These are phyloP conservation scores for Salarias fasciatus DNA, from an alignment of 2,797 vertebrate genomes.

Conservation along the genomic window DNA sequence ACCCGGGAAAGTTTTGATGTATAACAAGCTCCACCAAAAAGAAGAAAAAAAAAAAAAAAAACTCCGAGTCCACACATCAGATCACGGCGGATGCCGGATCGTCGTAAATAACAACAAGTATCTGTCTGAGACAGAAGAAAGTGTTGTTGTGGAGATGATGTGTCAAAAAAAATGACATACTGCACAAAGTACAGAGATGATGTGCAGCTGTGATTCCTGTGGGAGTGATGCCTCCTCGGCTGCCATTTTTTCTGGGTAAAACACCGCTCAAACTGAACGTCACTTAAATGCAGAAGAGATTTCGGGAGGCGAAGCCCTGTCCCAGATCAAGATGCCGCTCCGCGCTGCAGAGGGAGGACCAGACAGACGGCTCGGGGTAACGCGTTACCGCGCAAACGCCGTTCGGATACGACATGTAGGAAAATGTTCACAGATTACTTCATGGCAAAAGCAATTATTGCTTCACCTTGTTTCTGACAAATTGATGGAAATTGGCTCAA, in stretches of 20 bases:
- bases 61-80: constrained; percentile 21
- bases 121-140: constrained; percentile 22
- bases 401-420: constrained; percentile 42
- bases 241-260: constrained; percentile 26
- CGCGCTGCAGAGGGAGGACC: constrained; percentile 14
- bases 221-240: constrained; percentile 3
- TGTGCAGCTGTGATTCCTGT: constrained; percentile 18
- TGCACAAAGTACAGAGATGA: constrained; percentile 14
- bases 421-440: constrained; percentile 47
- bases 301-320: too few relatives aligned
- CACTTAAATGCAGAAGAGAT: constrained; percentile 4
- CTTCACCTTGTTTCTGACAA: constrained; percentile 55
- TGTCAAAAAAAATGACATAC: constrained; percentile 35
- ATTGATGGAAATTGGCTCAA: constrained; percentile 53
- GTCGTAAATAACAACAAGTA: constrained; percentile 36
- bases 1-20: constrained; percentile 20
- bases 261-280: constrained; percentile 25
- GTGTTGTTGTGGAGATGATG: constrained; percentile 24
- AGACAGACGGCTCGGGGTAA: constrained; percentile 27
- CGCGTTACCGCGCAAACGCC: constrained; percentile 23
- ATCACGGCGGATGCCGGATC: constrained; percentile 28
- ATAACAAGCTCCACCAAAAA: constrained; percentile 11
- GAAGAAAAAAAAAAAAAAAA: constrained; percentile 4
- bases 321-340: background rate
- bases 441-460: constrained; percentile 43